Evolutionary conservation across 1,140 invertebrate species (phyloP), one percentile per base, ranked within the genome.

Genomic region (Stenopsyche tienmushanensis): DNA sequence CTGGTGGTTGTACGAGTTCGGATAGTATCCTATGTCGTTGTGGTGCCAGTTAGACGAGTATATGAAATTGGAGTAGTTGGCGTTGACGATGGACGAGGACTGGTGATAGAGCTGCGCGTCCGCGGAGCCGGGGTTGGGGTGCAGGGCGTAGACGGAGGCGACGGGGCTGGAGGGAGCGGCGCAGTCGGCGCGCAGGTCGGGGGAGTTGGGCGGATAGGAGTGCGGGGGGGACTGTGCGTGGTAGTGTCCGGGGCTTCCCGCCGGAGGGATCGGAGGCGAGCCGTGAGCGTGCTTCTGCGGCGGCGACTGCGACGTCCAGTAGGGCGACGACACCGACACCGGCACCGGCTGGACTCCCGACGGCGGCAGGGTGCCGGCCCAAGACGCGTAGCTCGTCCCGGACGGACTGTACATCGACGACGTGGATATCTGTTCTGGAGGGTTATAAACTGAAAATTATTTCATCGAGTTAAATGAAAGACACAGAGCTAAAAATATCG

Each of bases 361-460:
- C 21, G 53, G 34, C 15, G 44, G 55, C 9, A 39, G 62, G 20
- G 15, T 62, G 52, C 59, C 68, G 53, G 39, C 63, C 69, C 69
- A 71, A 0, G 69, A 60, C 15, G 62, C 41, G 42, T 71, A 71
- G 39, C 57, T 71, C n/a, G 65, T 39, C n/a, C 58, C 59, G 1
- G 62, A 47, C 42, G 74, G 75, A 44, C 74, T 73, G 63, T 80
- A 80, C 2, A 77, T 69, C 2, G 75, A 70, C 8, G 71, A 71
- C 21, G 73, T 72, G 10, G 77, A 69, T 3, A 78, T 73, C 9
- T 79, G 73, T 59, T 81, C 79, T 1, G 75, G 67, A 25, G 73
- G 80, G 54, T 75, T 77, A 62, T 81, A 81, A 0, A 78, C 74
- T 49, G 76, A 74, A 80, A 71, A 39, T 57, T 39, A 57, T 53